Percentiles rank a stretch among this genome's conserved stretches.
These are phyloP conservation scores for Diorhabda carinulata DNA, from an alignment of 1,140 invertebrate genomes.

Conservation along the genomic window DNA sequence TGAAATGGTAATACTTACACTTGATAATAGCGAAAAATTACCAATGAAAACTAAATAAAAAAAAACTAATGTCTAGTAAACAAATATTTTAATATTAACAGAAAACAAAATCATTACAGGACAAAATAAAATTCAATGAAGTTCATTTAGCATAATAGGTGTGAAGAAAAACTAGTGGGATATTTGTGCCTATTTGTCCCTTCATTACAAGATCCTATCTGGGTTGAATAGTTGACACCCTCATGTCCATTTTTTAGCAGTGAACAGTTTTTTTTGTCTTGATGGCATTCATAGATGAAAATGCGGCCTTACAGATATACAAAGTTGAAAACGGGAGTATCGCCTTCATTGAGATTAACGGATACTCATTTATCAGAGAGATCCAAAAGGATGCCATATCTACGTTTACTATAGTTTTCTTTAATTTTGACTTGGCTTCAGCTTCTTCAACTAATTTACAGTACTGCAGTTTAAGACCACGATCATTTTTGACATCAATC, in stretches of 20 bases:
- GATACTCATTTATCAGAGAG: too few relatives aligned
- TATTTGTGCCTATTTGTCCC: background rate
- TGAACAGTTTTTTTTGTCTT: background rate
- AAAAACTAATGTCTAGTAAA: too few relatives aligned
- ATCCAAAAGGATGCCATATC: background rate
- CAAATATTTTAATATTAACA: too few relatives aligned
- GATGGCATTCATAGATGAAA: background rate
- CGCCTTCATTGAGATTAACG: background rate
- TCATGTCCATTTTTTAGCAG: background rate
- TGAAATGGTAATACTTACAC: background rate
- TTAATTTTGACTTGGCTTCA: background rate
- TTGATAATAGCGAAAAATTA: background rate
- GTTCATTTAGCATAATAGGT: too few relatives aligned
- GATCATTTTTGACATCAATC: background rate
- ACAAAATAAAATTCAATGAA: too few relatives aligned
- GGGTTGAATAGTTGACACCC: background rate
- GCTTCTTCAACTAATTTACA: background rate
- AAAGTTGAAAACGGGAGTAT: background rate
- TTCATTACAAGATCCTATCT: background rate
- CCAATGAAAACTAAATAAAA: too few relatives aligned
- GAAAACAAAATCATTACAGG: too few relatives aligned
- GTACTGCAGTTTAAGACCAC: background rate
- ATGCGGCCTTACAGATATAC: background rate
- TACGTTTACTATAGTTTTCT: background rate
- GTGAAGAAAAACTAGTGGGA: background rate